Evolutionary conservation across 2,113 vertebrate species (phyloP).

Genomic region (Antechinus stuartii): DNA sequence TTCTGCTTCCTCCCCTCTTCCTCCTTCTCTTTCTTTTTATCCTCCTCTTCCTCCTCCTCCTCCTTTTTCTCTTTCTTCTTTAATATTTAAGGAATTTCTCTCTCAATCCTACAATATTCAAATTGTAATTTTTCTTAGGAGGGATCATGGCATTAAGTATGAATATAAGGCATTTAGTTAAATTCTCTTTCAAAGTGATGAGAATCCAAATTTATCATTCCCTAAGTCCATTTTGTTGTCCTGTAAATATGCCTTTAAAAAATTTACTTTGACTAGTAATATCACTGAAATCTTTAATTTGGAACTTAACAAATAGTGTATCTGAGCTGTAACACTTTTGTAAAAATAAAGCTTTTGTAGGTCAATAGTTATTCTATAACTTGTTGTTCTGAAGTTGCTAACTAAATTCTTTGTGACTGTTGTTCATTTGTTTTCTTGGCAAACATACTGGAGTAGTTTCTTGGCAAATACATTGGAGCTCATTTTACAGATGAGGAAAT

Average conservation of each 20-base stretch:
- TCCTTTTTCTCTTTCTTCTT: too few species aligned
- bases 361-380: neutral
- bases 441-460: neutral
- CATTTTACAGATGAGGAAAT: neutral
- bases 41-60: too few species aligned
- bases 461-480: neutral
- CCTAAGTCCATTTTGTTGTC: neutral
- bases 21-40: too few species aligned
- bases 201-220: neutral
- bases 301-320: neutral
- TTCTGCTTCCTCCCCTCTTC: neutral
- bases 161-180: neutral
- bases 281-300: neutral
- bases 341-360: neutral
- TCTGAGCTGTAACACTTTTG: neutral
- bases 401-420: neutral
- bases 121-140: neutral
- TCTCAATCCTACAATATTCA: neutral
- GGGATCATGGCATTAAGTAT: neutral
- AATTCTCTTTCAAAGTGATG: neutral
- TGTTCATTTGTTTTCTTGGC: neutral
- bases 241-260: neutral
- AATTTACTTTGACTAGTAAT: neutral
- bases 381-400: neutral
- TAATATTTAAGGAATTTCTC: neutral